Conservation (phyloP, 1,140 invertebrate genomes). For the Solenopsis fugax region DNA sequence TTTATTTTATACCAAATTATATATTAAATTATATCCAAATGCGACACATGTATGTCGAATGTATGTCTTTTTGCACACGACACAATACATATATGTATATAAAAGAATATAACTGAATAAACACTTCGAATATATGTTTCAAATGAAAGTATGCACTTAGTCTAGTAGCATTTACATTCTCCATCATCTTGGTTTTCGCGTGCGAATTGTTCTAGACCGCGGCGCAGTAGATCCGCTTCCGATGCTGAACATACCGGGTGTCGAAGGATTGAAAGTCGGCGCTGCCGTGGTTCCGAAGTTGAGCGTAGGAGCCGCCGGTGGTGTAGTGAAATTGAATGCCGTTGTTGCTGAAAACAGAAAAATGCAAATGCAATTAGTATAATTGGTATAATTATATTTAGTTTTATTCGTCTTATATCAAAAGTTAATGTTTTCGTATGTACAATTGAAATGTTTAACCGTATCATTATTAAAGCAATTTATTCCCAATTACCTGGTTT, state of each 20-base stretch:
- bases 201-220: constrained; percentile 78
- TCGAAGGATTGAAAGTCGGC: constrained; percentile 75
- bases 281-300: constrained; percentile 74
- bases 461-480: constrained; percentile 16
- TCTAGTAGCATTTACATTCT: constrained; percentile 81
- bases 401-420: background rate
- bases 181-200: constrained; percentile 84
- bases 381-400: too few species aligned
- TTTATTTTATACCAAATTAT: constrained; percentile 40
- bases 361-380: background rate
- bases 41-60: background rate
- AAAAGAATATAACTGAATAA: constrained; percentile 43
- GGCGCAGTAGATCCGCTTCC: constrained; percentile 84
- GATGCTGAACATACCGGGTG: constrained; percentile 84
- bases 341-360: constrained; percentile 44
- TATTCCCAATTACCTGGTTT: constrained; percentile 74
- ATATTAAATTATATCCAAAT: constrained; percentile 39
- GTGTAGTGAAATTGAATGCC: constrained; percentile 82
- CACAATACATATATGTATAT: constrained; percentile 2
- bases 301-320: constrained; percentile 69
- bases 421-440: background rate
- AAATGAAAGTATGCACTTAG: constrained; percentile 34
- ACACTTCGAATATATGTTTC: constrained; percentile 25
- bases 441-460: background rate
- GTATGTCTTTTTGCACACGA: background rate